Percentiles rank a stretch among this genome's conserved stretches.
phyloP scores from a whole-genome alignment of 2,797 vertebrate species.

The Danio tinwini region DNA sequence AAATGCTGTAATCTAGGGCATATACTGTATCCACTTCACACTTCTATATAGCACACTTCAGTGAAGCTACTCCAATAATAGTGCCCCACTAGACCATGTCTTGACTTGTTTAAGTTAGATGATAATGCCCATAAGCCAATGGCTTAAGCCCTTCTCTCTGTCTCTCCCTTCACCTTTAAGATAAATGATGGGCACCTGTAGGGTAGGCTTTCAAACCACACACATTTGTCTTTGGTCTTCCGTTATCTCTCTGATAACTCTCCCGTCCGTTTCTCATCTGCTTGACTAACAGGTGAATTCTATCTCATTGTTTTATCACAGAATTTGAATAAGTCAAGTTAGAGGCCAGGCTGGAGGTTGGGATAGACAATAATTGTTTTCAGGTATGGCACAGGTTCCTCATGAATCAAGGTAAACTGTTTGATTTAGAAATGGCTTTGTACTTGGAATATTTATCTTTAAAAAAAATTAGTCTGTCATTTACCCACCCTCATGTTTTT shows the following conservation, averaged over 20 bases:
- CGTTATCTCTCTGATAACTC: conserved; percentile 61
- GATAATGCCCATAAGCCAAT: conserved; percentile 51
- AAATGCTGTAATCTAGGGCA: conserved; percentile 46
- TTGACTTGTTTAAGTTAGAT: conserved; percentile 50
- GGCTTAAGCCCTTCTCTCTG: conserved; percentile 25
- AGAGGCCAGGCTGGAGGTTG: conserved; percentile 55
- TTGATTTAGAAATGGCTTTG: not conserved
- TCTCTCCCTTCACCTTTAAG: conserved; percentile 50
- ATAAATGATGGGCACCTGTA: conserved; percentile 57
- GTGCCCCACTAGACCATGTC: conserved; percentile 46
- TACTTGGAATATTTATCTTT: not conserved
- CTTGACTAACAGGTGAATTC: conserved; percentile 60
- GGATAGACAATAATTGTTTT: conserved; percentile 53
- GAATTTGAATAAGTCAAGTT: conserved; percentile 72
- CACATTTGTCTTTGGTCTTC: conserved; percentile 51
- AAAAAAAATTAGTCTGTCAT: not conserved
- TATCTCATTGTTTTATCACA: conserved; percentile 63
- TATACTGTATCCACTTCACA: conserved; percentile 35
- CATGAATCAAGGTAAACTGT: not conserved
- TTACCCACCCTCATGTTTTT: not conserved
- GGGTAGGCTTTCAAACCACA: conserved; percentile 57
- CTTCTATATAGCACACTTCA: conserved; percentile 52
- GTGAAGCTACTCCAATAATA: conserved; percentile 56
- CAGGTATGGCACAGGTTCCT: not conserved
- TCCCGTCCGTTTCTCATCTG: conserved; percentile 13